Base-by-base conservation (phyloP, 1,140 invertebrate species). In the Drosophila azteca region DNA sequence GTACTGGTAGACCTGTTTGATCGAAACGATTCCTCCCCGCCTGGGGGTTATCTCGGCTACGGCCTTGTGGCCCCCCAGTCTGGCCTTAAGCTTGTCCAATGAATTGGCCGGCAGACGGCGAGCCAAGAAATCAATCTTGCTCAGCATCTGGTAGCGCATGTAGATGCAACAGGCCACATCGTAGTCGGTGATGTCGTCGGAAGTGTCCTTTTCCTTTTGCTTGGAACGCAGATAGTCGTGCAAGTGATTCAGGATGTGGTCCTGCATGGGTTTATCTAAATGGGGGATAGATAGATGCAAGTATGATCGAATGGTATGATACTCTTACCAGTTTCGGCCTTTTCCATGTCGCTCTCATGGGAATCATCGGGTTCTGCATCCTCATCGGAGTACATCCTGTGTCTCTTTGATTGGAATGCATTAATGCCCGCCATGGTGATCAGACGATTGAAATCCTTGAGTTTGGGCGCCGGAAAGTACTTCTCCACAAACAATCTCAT, bases 21-120 rank as follows among this genome's bases (percentile, higher is more conserved):
- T 96, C 75, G 97, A 96, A 11, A 99, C 96, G 5, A 99, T 96
- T 49, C 99, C 94, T 0, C 98, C 98, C 91, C 99, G 99, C 43
- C 98, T 94, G 2, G 98, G 98, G 0, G 98, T 99, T 98, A 99
- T 99, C 94, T 99, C 98, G 0, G 98, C 98, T 1, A 99, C 99
- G 92, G 97, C 97, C 80, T 98, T 97, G 6, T 97, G 96, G 4
- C 99, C 61, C 1, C 62, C 99, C 4, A 99, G 94, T 85, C 99
- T 96, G 92, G 99, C 98, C 72, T 99, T 99, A 0, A 99, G 93
- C 90, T 99, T 97, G 94, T 99, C 99, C n/a, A 99, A 93, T 1
- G 98, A 99, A 92, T 99, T 99, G 17, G 98, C 95, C 5, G 99
- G 99, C 61, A 99, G 93, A 51, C 94, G 94, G 11, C 96, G 95